phyloP scores from a whole-genome alignment of 1,140 invertebrate species.

The Chironomus striatipennis region DNA sequence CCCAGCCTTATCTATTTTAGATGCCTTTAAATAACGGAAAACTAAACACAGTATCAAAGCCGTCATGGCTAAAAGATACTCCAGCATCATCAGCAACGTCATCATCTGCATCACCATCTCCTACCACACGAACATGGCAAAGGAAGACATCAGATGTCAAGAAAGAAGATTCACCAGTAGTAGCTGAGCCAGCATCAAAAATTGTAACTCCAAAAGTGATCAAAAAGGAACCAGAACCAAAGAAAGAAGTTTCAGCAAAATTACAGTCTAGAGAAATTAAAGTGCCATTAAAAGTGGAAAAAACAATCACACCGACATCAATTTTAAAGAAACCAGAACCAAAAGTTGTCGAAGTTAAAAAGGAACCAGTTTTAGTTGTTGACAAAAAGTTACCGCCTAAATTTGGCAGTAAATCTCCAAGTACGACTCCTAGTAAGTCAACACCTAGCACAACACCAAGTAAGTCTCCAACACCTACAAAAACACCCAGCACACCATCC shows the following conservation, averaged over 20 bases:
- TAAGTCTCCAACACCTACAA: constrained; percentile 25
- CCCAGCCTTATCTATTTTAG: neutral
- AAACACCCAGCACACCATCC: constrained; percentile 17
- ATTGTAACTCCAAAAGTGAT: neutral
- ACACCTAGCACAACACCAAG: constrained; percentile 22
- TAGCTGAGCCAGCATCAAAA: neutral
- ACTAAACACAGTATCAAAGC: neutral
- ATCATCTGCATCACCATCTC: neutral
- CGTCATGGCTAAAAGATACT: constrained; percentile 7
- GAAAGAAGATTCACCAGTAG: neutral
- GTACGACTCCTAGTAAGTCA: constrained; percentile 24
- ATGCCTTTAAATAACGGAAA: constrained; percentile 16
- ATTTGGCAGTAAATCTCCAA: constrained; percentile 18
- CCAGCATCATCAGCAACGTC: neutral
- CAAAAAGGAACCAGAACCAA: neutral
- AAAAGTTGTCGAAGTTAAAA: constrained; percentile 21
- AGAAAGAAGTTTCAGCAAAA: constrained; percentile 24
- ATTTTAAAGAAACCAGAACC: constrained; percentile 20
- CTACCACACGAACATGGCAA: neutral
- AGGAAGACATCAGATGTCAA: neutral
- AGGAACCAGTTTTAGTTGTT: constrained; percentile 27
- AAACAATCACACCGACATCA: constrained; percentile 14
- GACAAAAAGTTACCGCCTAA: neutral
- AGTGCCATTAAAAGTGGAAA: constrained; percentile 25
- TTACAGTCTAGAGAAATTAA: constrained; percentile 27